Evolutionary conservation across 2,888 invertebrate genomes (phyloP), one percentile per base, ranked within the genome.

Genomic region (Orthonychiurus folsomi): DNA sequence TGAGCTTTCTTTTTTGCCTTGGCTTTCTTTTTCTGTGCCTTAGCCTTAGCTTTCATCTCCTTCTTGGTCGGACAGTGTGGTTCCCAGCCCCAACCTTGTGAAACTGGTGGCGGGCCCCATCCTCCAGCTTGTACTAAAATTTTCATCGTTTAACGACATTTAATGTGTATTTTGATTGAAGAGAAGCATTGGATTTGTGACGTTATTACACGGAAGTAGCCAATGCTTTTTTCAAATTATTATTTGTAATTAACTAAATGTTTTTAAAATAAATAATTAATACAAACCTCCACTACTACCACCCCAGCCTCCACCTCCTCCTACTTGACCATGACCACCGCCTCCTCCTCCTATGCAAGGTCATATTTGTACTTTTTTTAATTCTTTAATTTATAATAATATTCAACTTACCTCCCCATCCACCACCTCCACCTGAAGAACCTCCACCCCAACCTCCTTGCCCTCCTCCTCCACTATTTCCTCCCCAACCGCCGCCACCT

Each of bases 1-100:
- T 54, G 54, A 1, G 60, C 60, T 21, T 60, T 60, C 28, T 28
- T 48, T n/a, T 54, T 20, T 28, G 60, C 60, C 28, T 60, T 60
- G 21, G 28, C 28, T 1, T 37, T 52, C 18, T 60, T 58, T 15
- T 58, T 58, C 58, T 9, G n/a, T 20, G 58, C 58, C 23, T 58
- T 58, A 3, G 28, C 20, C 20, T 47, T 58, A 18, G 58, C 58
- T 28, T 58, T 58, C 47, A 37, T 28, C 1, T 21, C 58, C 21
- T 58, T 60, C 26, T 53, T 55, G 54, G 21, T 12, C 9, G 52
- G 52, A 23, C 52, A 52, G 9, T 3, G 9, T 20, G 21, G 21
- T 12, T 20, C 52, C 52, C 52, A 52, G 20, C 52, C 52, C 12
- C 48, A 12, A 15, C 48, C 48, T 12, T n/a, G 15, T n/a, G n/a